phyloP scores from a whole-genome alignment of 2,888 invertebrate species.

The Spatulosminthurus flaviceps region DNA sequence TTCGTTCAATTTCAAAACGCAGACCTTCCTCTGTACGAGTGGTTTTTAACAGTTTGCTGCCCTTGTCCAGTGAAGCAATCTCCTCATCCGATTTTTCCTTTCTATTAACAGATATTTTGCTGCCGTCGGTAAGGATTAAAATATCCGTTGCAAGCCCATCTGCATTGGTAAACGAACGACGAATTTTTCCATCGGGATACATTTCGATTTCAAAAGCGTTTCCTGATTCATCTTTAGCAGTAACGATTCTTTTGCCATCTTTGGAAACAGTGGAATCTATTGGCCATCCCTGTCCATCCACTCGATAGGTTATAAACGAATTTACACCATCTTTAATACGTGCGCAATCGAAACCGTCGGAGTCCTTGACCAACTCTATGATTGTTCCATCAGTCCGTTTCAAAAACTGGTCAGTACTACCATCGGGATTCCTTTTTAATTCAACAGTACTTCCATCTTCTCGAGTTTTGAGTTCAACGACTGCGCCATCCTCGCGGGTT shows the following conservation, averaged over 20 bases:
- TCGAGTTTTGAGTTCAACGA: neutral
- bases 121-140: neutral
- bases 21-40: neutral
- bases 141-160: slow-evolving; percentile 19
- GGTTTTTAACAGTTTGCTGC: neutral
- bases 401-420: neutral
- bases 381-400: neutral
- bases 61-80: neutral
- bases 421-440: neutral
- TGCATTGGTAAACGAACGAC: neutral
- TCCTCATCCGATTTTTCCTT: neutral
- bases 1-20: neutral
- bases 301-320: neutral
- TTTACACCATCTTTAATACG: neutral
- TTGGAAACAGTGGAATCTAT: neutral
- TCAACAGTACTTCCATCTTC: slow-evolving; percentile 15
- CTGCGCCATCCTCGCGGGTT: slow-evolving; percentile 15
- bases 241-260: neutral
- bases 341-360: neutral
- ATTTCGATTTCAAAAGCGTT: slow-evolving; percentile 24
- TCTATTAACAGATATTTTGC: neutral
- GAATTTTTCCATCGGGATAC: slow-evolving; percentile 12
- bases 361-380: neutral
- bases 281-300: neutral
- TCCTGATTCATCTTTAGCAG: slow-evolving; percentile 11